Evolutionary conservation across 2,888 invertebrate genomes (phyloP), one percentile per base, ranked within the genome.

Genomic region (Pediacus dermestoides): DNA sequence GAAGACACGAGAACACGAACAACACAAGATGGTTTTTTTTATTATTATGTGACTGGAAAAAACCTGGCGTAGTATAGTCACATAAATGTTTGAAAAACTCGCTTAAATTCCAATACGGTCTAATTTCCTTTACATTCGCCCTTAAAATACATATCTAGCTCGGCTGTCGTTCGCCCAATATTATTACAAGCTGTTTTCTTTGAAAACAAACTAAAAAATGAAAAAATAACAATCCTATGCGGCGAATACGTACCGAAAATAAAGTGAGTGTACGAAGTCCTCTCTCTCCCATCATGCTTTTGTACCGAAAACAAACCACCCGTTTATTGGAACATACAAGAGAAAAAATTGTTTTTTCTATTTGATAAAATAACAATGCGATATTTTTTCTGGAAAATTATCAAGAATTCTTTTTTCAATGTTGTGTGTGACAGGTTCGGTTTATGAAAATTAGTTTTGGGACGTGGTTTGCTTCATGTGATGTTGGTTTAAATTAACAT

Each of bases 161-260:
- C 34, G 31, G 23, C 42, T 44, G 51, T 46, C 44, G 48, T 40
- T 37, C 46, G 39, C 37, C 47, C 47, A 32, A 41, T 52, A 50
- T 58, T 57, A 57, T 59, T 58, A 56, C 56, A 55, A 53, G 52
- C 58, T 64, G 64, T 64, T 66, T 66, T 62, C 59, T 62, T 60
- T 63, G 61, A 64, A 63, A 64, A 63, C 63, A 63, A 54, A 52
- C 61, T 62, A 64, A 66, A 66, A 66, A 66, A 66, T 66, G 64
- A 55, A 66, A 66, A 64, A 66, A 66, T 63, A 66, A 66, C 64
- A 66, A 58, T 55, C 46, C 47, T 35, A 16, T 10, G 52, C 52
- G 50, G 40, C 48, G 52, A 53, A 48, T 46, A 37, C 44, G 42
- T 41, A 44, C 49, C 41, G 46, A 48, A 49, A 52, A 46, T 42